Conservation (phyloP, 92 coral and sea anemone species). For the Palythoa heliodiscus region DNA sequence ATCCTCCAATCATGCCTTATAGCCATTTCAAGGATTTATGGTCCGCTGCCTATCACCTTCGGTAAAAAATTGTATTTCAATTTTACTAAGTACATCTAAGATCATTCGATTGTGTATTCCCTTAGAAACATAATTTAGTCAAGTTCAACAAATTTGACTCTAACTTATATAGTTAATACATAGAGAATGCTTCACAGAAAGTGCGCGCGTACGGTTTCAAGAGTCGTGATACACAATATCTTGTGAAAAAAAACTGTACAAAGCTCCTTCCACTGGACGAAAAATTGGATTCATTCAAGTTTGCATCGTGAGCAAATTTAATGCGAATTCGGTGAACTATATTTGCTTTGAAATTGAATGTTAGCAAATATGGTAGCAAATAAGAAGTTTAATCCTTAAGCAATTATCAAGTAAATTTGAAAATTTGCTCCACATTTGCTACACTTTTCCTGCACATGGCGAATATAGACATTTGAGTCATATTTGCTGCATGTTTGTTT, state of each 20-base stretch:
- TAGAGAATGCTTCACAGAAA: no score
- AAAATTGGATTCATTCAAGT: slow-evolving; percentile 2
- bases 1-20: slow-evolving; percentile 2
- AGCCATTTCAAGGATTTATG: background rate
- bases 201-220: no score
- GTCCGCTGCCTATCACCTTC: slow-evolving; percentile 3
- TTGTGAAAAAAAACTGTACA: no score
- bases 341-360: slow-evolving; percentile 25
- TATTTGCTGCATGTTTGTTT: slow-evolving; percentile 25
- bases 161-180: no score
- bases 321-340: slow-evolving; percentile 15
- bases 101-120: background rate
- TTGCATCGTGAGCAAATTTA: slow-evolving; percentile 2
- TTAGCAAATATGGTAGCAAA: slow-evolving; percentile 18
- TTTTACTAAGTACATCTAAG: background rate
- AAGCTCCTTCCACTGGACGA: slow-evolving; percentile 26
- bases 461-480: slow-evolving; percentile 12
- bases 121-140: background rate
- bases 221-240: no score
- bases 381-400: slow-evolving; percentile 22
- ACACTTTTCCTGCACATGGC: background rate
- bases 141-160: background rate
- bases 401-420: slow-evolving; percentile 24
- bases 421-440: slow-evolving; percentile 14
- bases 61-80: background rate